Percentiles rank a stretch among this genome's conserved stretches.
These are phyloP conservation scores for Gallinago paraguaiae DNA, from an alignment of 2,113 vertebrate genomes.

Conservation along the genomic window DNA sequence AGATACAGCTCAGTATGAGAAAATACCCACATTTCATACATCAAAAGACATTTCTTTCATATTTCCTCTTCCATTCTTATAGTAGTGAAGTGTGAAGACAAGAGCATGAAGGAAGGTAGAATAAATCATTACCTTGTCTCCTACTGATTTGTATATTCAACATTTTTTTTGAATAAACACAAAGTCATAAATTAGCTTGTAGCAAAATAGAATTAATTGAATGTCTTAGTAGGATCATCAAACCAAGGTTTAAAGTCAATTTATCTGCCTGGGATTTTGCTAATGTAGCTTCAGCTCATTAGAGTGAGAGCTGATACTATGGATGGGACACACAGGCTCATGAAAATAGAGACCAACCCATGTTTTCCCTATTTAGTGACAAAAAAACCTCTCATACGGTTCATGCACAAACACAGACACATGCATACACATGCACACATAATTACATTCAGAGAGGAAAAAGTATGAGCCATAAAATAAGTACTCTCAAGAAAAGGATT, in stretches of 20 bases:
- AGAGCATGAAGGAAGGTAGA: conserved; percentile 67
- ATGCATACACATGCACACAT: background rate
- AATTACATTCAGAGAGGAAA: background rate
- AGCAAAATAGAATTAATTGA: conserved; percentile 83
- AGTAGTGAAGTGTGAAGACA: conserved; percentile 57
- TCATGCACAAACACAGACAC: background rate
- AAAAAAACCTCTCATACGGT: background rate
- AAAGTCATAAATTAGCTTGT: conserved; percentile 80
- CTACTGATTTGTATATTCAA: conserved; percentile 77
- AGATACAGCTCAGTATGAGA: conserved; percentile 70
- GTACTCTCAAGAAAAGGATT: background rate
- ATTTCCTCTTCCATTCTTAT: conserved; percentile 62
- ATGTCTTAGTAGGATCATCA: conserved; percentile 78
- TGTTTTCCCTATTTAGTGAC: background rate
- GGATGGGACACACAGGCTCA: background rate
- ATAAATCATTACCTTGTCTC: conserved; percentile 80
- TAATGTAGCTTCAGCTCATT: conserved; percentile 76
- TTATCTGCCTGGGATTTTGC: conserved; percentile 72
- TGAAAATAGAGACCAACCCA: background rate
- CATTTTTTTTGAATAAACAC: conserved; percentile 73
- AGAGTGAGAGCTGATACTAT: conserved; percentile 45
- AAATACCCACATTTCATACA: conserved; percentile 75
- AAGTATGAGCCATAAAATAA: background rate
- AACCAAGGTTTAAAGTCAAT: conserved; percentile 75
- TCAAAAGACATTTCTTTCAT: conserved; percentile 73